Evolutionary conservation across 2,113 vertebrate species (phyloP).

Genomic region (Otis tarda): DNA sequence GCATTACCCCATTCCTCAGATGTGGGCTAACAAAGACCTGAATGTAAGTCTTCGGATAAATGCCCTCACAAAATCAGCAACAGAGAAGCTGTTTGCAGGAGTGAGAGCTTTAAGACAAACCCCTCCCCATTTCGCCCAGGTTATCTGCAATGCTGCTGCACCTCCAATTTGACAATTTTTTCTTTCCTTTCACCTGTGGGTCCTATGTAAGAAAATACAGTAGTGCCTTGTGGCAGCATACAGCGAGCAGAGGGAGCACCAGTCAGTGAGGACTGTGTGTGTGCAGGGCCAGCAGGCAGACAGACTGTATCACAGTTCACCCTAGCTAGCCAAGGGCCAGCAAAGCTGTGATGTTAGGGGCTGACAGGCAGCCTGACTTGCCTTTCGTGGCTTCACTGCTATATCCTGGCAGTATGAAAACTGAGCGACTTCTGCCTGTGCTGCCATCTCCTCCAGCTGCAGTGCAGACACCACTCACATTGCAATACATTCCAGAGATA

Average conservation of each 20-base stretch:
- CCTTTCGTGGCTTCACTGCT: background rate
- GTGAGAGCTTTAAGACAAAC: background rate
- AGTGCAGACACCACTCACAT: background rate
- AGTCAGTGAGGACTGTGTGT: fast-evolving
- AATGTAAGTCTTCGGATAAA: background rate
- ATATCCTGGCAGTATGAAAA: background rate
- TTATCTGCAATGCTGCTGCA: background rate
- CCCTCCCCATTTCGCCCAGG: fast-evolving
- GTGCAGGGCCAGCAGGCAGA: background rate
- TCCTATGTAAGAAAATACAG: background rate
- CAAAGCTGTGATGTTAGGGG: background rate
- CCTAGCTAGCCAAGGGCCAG: background rate
- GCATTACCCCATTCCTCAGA: background rate
- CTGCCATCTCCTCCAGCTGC: background rate
- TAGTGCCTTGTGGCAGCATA: background rate
- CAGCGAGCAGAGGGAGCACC: background rate
- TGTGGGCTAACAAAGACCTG: background rate
- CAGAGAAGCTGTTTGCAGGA: background rate
- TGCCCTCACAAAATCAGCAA: background rate
- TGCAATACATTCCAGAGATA: background rate
- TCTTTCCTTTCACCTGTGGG: background rate
- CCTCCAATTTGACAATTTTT: background rate
- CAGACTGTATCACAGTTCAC: background rate
- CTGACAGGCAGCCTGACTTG: background rate
- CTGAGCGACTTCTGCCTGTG: background rate